Base-by-base conservation (phyloP, 2,888 invertebrate genomes). In the Calephelis perditalis region DNA sequence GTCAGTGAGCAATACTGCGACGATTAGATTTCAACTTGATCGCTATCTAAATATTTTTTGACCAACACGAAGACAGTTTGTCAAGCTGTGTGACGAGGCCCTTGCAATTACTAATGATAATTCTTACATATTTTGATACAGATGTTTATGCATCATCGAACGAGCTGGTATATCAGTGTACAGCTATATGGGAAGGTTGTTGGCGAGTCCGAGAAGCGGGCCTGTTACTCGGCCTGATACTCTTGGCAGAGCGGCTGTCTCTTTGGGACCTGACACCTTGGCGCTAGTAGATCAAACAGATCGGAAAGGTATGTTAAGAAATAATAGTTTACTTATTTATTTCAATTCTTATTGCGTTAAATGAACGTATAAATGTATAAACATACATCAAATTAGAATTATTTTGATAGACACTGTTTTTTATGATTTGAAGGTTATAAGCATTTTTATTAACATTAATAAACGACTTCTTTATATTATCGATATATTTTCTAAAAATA, bases 81-180 rank as follows among this genome's bases (percentile, higher is more conserved):
- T n/a, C n/a, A n/a, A n/a, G n/a, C 8, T 40, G 1, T 40, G 8
- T 8, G 1, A 40, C 40, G 3, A 1, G 40, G 5, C 6, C 40
- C 26, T 26, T 26, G 26, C 26, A 26, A 26, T 26, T 40, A 5
- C n/a, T 36, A 26, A 11, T 36, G 2, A 35, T 45, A 5, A 36
- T n/a, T 10, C 9, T 12, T 36, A 26, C 40, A 44, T 36, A 86
- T 91, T 8, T 49, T 35, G 9, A 35, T 26, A 11, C 76, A 98
- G 98, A 77, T 96, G 97, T 75, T 95, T 99, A 75, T 91, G 98
- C 70, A 87, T 99, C 55, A 95, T 98, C 55, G 99, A 99, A 82
- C 94, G 95, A 68, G 92, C 94, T 26, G 94, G 94, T 1, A 91
- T 98, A 11, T 96, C 96, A 68, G 92, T 99, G 7, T 98, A 98